phyloP scores from a whole-genome alignment of 2,797 vertebrate species.

The Microctenopoma steveboyesi region DNA sequence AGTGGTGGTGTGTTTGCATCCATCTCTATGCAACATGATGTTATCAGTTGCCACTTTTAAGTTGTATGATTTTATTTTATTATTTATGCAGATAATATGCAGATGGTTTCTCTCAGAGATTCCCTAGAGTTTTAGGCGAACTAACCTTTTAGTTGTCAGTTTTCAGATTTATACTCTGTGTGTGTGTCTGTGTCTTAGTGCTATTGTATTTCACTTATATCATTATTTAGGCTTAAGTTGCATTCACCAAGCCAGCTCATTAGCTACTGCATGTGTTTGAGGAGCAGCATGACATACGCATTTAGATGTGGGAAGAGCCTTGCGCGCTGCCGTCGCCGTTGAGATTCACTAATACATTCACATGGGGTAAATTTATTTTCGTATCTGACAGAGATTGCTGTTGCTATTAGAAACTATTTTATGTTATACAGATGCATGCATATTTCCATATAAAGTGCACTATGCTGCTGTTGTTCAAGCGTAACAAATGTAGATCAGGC shows the following conservation, averaged over 20 bases:
- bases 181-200: neutral
- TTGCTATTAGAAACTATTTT: conserved; percentile 24
- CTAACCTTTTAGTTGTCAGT: too few species aligned
- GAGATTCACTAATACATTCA: conserved; percentile 37
- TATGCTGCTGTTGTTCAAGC: conserved; percentile 31
- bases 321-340: conserved; percentile 58
- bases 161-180: neutral
- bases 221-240: conserved; percentile 63
- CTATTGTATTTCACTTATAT: conserved; percentile 46
- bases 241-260: conserved; percentile 66
- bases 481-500: conserved; percentile 17
- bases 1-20: too few species aligned
- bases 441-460: conserved; percentile 37
- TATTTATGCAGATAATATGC: too few species aligned
- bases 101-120: too few species aligned
- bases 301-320: conserved; percentile 73
- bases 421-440: conserved; percentile 39
- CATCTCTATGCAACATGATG: too few species aligned
- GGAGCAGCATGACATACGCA: conserved; percentile 74
- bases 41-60: too few species aligned
- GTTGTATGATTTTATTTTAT: too few species aligned
- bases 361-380: conserved; percentile 46
- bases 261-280: conserved; percentile 66
- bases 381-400: conserved; percentile 27
- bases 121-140: too few species aligned